Base-by-base conservation (phyloP, 2,113 vertebrate species). In the Mormyrus iriodes region DNA sequence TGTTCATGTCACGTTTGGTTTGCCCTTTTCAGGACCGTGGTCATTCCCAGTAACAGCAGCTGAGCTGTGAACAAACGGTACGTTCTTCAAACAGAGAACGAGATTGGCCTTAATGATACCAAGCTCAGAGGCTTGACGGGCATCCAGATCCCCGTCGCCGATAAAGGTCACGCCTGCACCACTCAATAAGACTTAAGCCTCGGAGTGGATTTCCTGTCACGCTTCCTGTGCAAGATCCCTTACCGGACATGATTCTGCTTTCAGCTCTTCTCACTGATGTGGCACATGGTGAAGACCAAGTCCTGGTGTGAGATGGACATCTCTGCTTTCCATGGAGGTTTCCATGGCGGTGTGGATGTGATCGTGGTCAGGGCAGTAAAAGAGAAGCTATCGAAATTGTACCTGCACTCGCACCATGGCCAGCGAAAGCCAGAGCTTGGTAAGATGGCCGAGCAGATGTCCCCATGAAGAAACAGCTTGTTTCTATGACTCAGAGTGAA, bases 381-480 rank as follows among this genome's bases (percentile, higher is more conserved):
- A 52, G 65, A 24, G 9, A 82, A 88, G 35, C 8, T 52, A 4
- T 42, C 4, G 13, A 9, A 53, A 48, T 42, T 83, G n/a, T n/a
- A 31, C 51, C 10, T 13, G n/a, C 21, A 6, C 19, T 21, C 19
- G 21, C 69, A 53, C 19, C 31, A n/a, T 4, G 46, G 24, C 35
- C 79, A 21, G 19, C 44, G 39, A 69, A 61, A 46, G 42, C 24
- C 48, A 27, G 4, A 31, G 85, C 58, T 76, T 82, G 61, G 76
- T 42, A 90, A 73, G 17, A 0, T 48, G 83, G 89, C 86, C 87
- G 76, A 6, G 55, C 10, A 87, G 65, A 86, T 69, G 87, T 87
- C n/a, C 90, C 51, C 85, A 83, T 83, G 39, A 84, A 88, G 46
- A 58, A 95, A 95, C 94, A 95, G 95, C 94, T 96, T 96, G 95